Base-by-base conservation (phyloP, 2,888 invertebrate species). In the Ganaspis brasiliensis region DNA sequence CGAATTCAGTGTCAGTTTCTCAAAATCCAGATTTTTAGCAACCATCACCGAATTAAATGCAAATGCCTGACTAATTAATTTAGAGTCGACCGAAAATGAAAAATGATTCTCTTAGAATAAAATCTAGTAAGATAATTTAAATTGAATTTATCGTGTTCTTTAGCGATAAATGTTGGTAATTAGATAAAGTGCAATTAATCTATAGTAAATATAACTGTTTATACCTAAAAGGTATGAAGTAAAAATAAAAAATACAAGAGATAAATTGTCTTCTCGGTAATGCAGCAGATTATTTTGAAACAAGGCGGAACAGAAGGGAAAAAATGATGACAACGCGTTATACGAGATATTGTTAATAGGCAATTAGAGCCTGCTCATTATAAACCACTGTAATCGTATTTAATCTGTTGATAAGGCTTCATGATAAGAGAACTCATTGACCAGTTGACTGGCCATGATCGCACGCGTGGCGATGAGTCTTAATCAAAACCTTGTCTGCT, bases 271-370 rank as follows among this genome's bases (percentile, higher is more conserved):
- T 40, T 67, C 24, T 67, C 14, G 24, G 21, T 40, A 45, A 26
- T 26, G 14, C 14, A 45, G 21, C n/a, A n/a, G 24, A 21, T 45
- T 67, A 67, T 45, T 24, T 45, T 45, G 45, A 45, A 45, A n/a
- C n/a, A 10, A 67, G n/a, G 24, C 21, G 45, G 24, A 67, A 67
- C n/a, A 37, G 37, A 14, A n/a, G n/a, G 19, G n/a, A 45, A 40
- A 63, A 63, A 63, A 59, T 67, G 40, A 67, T 67, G 45, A 45
- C 45, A 45, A 24, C 67, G 45, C 67, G n/a, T 67, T 67, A n/a
- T n/a, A 67, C 67, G 16, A 67, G 67, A 45, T 67, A 67, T 40
- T 67, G 67, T 67, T 67, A 67, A 67, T 45, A 67, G 45, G 67
- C 45, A 67, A 45, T 67, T 67, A 67, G 67, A 24, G 67, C 12